Evolutionary conservation across 2,888 invertebrate genomes (phyloP).

Genomic region (Rhingia campestris): DNA sequence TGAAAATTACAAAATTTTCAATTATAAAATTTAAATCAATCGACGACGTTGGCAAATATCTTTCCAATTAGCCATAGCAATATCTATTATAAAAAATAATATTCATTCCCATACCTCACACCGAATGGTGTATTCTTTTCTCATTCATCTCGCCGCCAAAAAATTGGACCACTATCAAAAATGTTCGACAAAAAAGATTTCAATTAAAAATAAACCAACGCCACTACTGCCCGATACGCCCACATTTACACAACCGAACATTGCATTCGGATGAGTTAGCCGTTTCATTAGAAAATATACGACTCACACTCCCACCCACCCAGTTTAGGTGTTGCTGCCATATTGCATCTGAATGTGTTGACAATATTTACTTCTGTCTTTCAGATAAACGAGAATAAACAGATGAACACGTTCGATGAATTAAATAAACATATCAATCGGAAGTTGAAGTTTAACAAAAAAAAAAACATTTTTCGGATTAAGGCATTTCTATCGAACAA

Average conservation of each 20-base stretch:
- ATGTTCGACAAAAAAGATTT: not conserved
- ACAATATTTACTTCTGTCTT: constrained; percentile 23
- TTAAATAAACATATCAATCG: not conserved
- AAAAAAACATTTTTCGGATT: too few species aligned
- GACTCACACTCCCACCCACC: too few species aligned
- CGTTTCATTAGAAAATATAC: too few species aligned
- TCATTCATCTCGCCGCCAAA: too few species aligned
- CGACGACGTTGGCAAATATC: not conserved
- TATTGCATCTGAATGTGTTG: constrained; percentile 7
- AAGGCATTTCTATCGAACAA: too few species aligned
- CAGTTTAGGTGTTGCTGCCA: too few species aligned
- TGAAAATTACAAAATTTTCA: too few species aligned
- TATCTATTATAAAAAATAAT: too few species aligned
- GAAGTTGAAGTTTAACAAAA: too few species aligned
- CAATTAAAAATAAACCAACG: not conserved
- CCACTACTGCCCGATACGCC: not conserved
- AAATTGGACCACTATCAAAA: constrained; percentile 13
- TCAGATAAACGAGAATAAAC: not conserved
- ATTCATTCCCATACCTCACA: too few species aligned
- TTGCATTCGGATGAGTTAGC: too few species aligned
- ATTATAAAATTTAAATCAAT: not conserved
- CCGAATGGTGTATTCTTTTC: too few species aligned
- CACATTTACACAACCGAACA: not conserved
- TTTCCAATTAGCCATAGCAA: constrained; percentile 6
- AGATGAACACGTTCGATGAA: constrained; percentile 1